Evolutionary conservation across 2,888 invertebrate species (phyloP), one percentile per base, ranked within the genome.

Genomic region (Oscheius sp.): DNA sequence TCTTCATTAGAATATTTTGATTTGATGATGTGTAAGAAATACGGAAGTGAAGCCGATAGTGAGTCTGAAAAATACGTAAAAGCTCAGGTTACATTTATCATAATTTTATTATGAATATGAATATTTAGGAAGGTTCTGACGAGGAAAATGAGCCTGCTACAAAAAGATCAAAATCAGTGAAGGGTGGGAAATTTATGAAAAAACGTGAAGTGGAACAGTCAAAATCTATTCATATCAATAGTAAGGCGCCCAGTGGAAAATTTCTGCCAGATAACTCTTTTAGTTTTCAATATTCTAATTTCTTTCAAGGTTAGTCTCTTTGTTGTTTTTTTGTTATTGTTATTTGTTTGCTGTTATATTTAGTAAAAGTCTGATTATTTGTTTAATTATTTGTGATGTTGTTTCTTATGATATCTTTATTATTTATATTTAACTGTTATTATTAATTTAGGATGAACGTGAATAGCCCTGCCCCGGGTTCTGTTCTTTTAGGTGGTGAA

Each of bases 391-490:
- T 62, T 14, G n/a, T n/a, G 1, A 30, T 41, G 4, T 0, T 2
- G 8, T 6, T 28, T 24, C 20, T 9, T 14, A 12, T n/a, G 4
- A n/a, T 41, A 32, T 9, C 32, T 54, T 36, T 54, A 17, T 12
- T 50, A 8, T 50, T 28, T 50, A 22, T 20, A 17, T 50, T 24
- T 50, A 50, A 28, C 12, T 50, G 4, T 26, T 50, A 8, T 24
- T 51, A 8, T 51, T 4, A 36, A 65, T 51, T 17, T 44, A 17
- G 28, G 44, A 69, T 75, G 75, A 72, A 71, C 24, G 54, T 78
- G 59, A 78, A 78, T 69, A 76, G 76, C 64, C 78, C 78, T 9
- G 72, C 68, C 8, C 66, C 69, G 28, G 67, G 67, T n/a, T 56
- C 62, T 2, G 66, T 68, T 12, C 49, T 72, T 32, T 63, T 79